Conservation (phyloP, 2,113 vertebrate genomes). For the Condylura cristata region DNA sequence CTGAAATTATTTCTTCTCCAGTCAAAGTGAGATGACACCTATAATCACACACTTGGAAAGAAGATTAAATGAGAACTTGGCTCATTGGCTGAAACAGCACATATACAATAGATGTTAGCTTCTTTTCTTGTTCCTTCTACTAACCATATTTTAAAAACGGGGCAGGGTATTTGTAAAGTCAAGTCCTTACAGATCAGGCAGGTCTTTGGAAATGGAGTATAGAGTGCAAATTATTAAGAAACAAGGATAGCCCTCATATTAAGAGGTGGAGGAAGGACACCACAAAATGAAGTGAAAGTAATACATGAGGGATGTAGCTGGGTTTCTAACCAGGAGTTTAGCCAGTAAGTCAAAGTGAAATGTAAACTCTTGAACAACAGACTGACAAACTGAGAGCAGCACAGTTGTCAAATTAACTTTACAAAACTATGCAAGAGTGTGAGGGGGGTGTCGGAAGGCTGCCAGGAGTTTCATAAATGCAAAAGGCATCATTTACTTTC, state of each 20-base stretch:
- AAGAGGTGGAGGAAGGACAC: not conserved
- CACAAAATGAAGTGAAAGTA: not conserved
- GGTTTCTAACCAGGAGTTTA: not conserved
- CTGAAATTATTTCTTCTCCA: not conserved
- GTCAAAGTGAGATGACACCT: not conserved
- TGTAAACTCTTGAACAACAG: not conserved
- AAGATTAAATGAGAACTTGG: not conserved
- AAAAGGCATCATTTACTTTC: not conserved
- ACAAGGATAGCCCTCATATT: not conserved
- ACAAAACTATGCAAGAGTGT: not conserved
- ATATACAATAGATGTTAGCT: not conserved
- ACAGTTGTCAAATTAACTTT: not conserved
- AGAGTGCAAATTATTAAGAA: not conserved
- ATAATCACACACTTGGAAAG: not conserved
- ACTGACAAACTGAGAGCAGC: not conserved
- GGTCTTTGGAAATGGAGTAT: not conserved
- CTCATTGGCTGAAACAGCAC: not conserved
- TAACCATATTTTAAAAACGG: not conserved
- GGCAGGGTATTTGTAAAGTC: not conserved
- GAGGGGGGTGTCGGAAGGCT: not conserved
- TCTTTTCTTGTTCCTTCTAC: not conserved
- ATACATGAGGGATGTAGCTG: not conserved
- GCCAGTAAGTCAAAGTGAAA: not conserved
- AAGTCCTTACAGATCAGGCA: not conserved
- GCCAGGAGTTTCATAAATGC: not conserved